phyloP scores from a whole-genome alignment of 2,113 vertebrate species.

The Lucifuga dentata region DNA sequence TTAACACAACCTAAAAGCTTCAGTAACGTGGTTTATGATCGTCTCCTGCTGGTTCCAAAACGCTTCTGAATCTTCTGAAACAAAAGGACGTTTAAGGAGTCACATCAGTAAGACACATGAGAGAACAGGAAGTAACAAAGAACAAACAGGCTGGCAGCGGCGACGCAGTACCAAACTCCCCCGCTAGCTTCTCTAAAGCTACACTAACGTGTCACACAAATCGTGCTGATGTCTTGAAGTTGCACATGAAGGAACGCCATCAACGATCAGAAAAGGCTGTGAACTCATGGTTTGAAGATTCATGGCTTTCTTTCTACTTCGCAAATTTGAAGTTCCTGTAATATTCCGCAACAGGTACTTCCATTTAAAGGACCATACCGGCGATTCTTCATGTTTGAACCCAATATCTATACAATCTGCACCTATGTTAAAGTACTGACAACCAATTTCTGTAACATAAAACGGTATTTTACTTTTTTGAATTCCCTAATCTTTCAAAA shows the following conservation, averaged over 20 bases:
- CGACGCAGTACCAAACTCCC: not conserved
- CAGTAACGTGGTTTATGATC: no score
- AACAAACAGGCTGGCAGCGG: conserved; percentile 18
- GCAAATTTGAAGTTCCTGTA: conserved; percentile 3
- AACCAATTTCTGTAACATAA: no score
- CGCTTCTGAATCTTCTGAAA: conserved; percentile 23
- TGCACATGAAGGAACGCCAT: conserved; percentile 12
- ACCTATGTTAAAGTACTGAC: no score
- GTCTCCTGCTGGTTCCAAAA: no score
- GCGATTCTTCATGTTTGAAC: no score
- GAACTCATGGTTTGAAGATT: not conserved
- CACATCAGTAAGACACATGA: conserved; percentile 32
- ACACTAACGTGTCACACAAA: conserved; percentile 1
- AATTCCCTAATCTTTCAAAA: no score
- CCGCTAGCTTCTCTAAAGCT: conserved; percentile 15
- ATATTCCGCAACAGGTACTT: no score
- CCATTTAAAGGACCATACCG: no score
- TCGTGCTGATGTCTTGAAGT: not conserved
- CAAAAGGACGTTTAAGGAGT: conserved; percentile 30
- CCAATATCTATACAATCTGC: no score
- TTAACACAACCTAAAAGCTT: no score
- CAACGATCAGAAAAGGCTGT: conserved; percentile 1
- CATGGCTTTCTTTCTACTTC: not conserved
- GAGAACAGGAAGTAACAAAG: not conserved
- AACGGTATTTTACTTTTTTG: no score